A percentile compares a stretch with the other conserved stretches of the same genome.
Evolutionary conservation across 2,113 vertebrate genomes (phyloP).

Genomic region (Xenopus laevis): DNA sequence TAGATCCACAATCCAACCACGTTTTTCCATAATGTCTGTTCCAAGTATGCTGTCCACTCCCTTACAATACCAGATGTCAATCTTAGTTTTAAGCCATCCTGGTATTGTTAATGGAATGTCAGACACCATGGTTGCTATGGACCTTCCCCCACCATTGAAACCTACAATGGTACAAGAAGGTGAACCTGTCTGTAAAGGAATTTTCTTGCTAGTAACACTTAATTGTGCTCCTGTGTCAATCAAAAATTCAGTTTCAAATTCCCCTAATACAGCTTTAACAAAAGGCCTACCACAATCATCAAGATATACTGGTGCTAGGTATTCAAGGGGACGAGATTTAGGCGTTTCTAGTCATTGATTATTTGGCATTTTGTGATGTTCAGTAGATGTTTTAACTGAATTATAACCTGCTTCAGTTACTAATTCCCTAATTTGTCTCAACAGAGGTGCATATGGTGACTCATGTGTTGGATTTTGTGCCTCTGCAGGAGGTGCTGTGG

Average conservation of each 20-base stretch:
- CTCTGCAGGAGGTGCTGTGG: not conserved
- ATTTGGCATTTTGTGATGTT: no score
- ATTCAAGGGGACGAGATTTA: not conserved
- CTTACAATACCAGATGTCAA: not conserved
- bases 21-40: not conserved
- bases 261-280: not conserved
- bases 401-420: no score
- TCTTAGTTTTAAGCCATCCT: not conserved
- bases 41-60: not conserved
- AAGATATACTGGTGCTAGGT: not conserved
- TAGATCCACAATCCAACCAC: no score
- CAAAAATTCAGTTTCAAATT: not conserved
- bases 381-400: no score
- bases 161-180: not conserved
- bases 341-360: not conserved
- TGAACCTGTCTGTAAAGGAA: not conserved
- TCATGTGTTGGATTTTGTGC: not conserved
- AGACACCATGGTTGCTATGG: not conserved
- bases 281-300: not conserved
- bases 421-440: no score
- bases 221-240: constrained; percentile 16
- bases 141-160: not conserved
- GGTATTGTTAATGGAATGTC: not conserved
- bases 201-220: not conserved
- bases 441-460: not conserved